Percentiles rank a stretch among this genome's conserved stretches.
phyloP scores from a whole-genome alignment of 1,140 invertebrate species.

The Drosophila grimshawi region DNA sequence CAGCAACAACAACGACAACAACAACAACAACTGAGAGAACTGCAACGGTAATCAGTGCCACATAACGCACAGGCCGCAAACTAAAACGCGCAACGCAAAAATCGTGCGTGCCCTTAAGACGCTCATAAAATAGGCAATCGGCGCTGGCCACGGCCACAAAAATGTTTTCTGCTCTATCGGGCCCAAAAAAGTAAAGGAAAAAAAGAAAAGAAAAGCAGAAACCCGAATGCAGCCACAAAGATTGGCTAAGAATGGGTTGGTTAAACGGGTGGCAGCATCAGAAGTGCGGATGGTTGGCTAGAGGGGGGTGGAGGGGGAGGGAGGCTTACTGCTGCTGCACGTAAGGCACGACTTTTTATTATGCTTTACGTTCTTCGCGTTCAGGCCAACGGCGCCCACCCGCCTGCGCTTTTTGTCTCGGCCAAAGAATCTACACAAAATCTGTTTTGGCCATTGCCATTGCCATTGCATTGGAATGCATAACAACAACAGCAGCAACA shows the following conservation, averaged over 20 bases:
- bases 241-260: constrained; percentile 33
- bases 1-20: not conserved
- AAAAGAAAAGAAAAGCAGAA: constrained; percentile 20
- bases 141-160: constrained; percentile 62
- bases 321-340: constrained; percentile 60
- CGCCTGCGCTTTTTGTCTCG: constrained; percentile 72
- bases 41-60: constrained; percentile 78
- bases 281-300: not conserved
- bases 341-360: constrained; percentile 81
- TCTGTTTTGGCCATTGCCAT: constrained; percentile 74
- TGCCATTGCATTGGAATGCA: constrained; percentile 66
- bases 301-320: not conserved
- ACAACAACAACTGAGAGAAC: constrained; percentile 7
- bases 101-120: constrained; percentile 81
- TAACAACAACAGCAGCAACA: constrained; percentile 61
- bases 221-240: constrained; percentile 9
- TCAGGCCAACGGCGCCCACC: constrained; percentile 76
- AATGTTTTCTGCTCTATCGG: constrained; percentile 61
- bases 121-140: constrained; percentile 74
- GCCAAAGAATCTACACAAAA: constrained; percentile 55
- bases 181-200: constrained; percentile 42
- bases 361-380: constrained; percentile 75
- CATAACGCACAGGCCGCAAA: constrained; percentile 72
- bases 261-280: constrained; percentile 20
- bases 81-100: constrained; percentile 78